Conservation (phyloP, 2,797 vertebrate genomes). For the Trematomus bernacchii region DNA sequence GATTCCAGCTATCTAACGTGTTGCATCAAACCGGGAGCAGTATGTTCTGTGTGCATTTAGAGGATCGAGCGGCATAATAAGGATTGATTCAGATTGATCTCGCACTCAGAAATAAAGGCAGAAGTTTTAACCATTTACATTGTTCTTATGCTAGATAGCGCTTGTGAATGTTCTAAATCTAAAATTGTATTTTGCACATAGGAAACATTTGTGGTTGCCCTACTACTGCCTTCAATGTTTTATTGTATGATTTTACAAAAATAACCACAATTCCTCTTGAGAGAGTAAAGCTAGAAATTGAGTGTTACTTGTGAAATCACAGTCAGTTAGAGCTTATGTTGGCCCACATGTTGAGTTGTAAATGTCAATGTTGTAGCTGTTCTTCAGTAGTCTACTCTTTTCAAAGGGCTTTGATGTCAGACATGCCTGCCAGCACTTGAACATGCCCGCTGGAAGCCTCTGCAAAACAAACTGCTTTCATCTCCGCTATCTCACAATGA, state of each 20-base stretch:
- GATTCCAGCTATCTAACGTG: slow-evolving; percentile 49
- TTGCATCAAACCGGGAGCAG: slow-evolving; percentile 46
- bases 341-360: not conserved
- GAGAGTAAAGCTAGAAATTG: not conserved
- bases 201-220: not conserved
- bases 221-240: not conserved
- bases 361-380: slow-evolving; percentile 6
- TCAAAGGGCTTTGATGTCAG: slow-evolving; percentile 1
- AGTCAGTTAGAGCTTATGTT: not conserved
- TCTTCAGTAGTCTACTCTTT: not conserved
- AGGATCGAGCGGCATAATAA: slow-evolving; percentile 23
- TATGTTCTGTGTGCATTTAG: slow-evolving; percentile 17
- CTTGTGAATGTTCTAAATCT: not conserved
- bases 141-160: not conserved
- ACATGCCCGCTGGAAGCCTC: not conserved
- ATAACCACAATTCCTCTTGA: not conserved
- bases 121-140: not conserved
- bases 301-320: not conserved
- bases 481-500: slow-evolving; percentile 16
- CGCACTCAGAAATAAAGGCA: slow-evolving; percentile 13
- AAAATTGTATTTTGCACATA: not conserved
- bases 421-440: slow-evolving; percentile 21
- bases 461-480: slow-evolving; percentile 26
- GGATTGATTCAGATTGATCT: slow-evolving; percentile 25
- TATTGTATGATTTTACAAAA: not conserved